These are phyloP conservation scores for Dicyrtoma fusca DNA, from an alignment of 2,888 invertebrate genomes.

Conservation along the genomic window DNA sequence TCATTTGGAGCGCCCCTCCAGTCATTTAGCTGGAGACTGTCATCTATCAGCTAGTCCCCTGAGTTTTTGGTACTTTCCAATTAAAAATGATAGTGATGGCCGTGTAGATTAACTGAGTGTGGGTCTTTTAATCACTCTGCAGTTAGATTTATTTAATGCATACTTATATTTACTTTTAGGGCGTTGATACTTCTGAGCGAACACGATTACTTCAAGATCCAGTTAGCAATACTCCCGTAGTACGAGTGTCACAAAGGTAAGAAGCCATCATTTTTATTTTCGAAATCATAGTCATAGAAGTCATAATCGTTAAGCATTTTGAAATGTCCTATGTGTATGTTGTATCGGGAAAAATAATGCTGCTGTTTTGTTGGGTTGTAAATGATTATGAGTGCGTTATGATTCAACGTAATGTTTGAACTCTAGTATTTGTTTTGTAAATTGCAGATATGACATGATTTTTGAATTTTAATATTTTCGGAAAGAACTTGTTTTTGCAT, in stretches of 20 bases:
- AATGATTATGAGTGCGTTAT: neutral
- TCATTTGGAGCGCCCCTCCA: no score
- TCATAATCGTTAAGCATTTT: neutral
- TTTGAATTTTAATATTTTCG: constrained; percentile 12
- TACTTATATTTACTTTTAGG: constrained; percentile 32
- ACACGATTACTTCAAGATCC: constrained; percentile 50
- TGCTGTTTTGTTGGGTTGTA: neutral
- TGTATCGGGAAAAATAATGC: neutral
- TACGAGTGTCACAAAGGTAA: constrained; percentile 53
- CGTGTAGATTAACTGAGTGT: no score
- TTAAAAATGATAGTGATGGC: no score
- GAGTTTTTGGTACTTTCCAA: neutral
- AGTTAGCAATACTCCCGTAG: constrained; percentile 52
- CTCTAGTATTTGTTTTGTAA: neutral
- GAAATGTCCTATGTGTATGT: neutral
- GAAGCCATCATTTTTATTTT: neutral
- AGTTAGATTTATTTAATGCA: neutral
- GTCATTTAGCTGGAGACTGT: no score
- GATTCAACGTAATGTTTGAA: neutral
- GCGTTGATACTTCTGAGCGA: constrained; percentile 46
- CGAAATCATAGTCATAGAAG: no score
- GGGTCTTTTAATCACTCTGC: neutral
- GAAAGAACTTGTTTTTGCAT: no score
- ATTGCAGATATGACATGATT: neutral
- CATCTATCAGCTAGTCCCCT: no score